A percentile compares a stretch with the other conserved stretches of the same genome.
Evolutionary conservation across 2,113 vertebrate genomes (phyloP).

Genomic region (Aptenodytes forsteri): DNA sequence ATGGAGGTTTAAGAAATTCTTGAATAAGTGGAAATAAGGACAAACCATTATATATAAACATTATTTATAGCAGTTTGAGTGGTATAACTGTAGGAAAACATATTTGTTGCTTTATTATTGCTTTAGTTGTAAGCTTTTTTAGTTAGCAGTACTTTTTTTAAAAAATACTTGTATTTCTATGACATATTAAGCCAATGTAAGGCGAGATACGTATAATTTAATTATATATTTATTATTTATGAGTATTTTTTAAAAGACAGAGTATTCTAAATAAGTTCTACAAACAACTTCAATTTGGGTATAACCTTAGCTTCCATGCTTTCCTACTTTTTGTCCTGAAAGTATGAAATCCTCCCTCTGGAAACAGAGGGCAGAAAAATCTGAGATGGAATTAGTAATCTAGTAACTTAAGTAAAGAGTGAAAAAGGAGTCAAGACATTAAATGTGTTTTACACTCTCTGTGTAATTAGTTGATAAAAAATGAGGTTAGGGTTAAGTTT

Average conservation of each 20-base stretch:
- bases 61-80: not conserved
- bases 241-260: not conserved
- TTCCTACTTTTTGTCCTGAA: not conserved
- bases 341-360: not conserved
- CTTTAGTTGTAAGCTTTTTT: not conserved
- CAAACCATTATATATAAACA: not conserved
- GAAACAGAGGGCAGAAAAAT: not conserved
- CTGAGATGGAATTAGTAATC: not conserved
- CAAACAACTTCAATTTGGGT: not conserved
- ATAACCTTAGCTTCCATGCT: not conserved
- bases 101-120: not conserved
- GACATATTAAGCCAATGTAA: not conserved
- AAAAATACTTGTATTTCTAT: not conserved
- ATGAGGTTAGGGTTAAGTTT: not conserved
- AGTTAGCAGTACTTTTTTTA: not conserved
- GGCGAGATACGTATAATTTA: not conserved
- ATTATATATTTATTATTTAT: not conserved
- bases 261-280: not conserved
- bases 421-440: not conserved
- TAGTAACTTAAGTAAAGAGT: not conserved
- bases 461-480: not conserved
- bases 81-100: not conserved
- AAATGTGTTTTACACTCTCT: not conserved
- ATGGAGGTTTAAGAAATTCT: not conserved
- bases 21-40: not conserved